Base-by-base conservation (phyloP, 2,888 invertebrate species). In the Celastrina argiolus region DNA sequence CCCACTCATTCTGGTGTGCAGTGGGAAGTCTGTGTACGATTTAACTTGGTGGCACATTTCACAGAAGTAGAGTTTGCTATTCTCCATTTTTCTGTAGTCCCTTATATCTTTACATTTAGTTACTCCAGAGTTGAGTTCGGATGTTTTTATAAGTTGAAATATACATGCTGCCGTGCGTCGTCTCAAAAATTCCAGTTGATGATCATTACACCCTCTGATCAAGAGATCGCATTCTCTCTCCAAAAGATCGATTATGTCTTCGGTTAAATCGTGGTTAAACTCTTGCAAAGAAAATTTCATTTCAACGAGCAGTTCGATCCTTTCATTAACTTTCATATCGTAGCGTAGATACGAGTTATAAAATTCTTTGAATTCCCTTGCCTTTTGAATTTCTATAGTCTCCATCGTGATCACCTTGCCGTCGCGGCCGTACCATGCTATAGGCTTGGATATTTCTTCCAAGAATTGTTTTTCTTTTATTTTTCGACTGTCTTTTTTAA, bases 321-420 rank as follows among this genome's bases (percentile, higher is more conserved):
- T 92, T 74, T 95, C 94, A 70, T 94, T 94, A 22, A 92, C 90
- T 0, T 91, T 90, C 69, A 93, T 79, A 71, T 93, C 92, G 65
- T 93, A 88, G 39, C 92, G 87, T 63, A 88, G 89, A 73, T 97
- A 91, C 66, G 94, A 92, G 74, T 94, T 92, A 79, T 96, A 97
- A 16, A 97, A 87, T 73, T 94, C 94, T 67, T 94, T 94, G 59
- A 96, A 91, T 76, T 95, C 94, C 64, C 94, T 93, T 16, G 96
- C 97, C 74, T 94, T 93, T 77, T 97, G 96, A 22, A 95, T 95
- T 80, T 95, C 95, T 64, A 96, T 80, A 0, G 97, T 95, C 73
- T 97, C 96, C 95, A 98, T 95, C 71, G 95, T 93, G 18, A 97
- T 93, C 41, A 93, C 79, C 69, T 88, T 92, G 22, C 94, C 95